A percentile compares a stretch with the other conserved stretches of the same genome.
Conservation (phyloP, 1,140 invertebrate genomes). For the Ruditapes philippinarum region DNA sequence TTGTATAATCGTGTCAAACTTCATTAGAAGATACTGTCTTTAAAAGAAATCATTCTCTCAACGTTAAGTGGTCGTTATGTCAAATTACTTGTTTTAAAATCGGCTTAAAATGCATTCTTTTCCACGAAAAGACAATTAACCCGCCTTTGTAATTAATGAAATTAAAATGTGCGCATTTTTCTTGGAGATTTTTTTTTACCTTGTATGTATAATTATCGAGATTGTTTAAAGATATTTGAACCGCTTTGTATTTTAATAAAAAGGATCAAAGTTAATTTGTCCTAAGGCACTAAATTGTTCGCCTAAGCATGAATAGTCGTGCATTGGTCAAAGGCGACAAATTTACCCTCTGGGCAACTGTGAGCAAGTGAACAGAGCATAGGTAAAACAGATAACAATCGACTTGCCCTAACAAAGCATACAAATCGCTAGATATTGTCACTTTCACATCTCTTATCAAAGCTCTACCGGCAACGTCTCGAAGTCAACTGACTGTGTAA, state of each 20-base stretch:
- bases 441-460: not conserved
- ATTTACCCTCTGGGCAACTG: not conserved
- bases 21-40: no score
- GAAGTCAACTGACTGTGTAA: slow-evolving; percentile 58
- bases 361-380: not conserved
- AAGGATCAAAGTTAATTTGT: slow-evolving; percentile 7
- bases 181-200: no score
- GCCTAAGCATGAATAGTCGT: not conserved
- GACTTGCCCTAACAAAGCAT: slow-evolving; percentile 7
- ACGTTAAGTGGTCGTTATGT: no score
- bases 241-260: not conserved
- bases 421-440: slow-evolving; percentile 60
- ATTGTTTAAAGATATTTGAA: not conserved
- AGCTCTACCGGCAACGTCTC: slow-evolving; percentile 3
- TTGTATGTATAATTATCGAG: no score
- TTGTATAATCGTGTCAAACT: no score
- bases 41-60: no score
- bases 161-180: no score
- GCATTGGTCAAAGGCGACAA: slow-evolving; percentile 3
- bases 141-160: no score
- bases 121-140: no score
- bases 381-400: not conserved
- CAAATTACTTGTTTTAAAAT: no score
- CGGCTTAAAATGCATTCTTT: no score
- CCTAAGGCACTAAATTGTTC: not conserved